Evolutionary conservation across 2,797 vertebrate genomes (phyloP), one percentile per base, ranked within the genome.

Genomic region (Dromococcyx pavoninus): DNA sequence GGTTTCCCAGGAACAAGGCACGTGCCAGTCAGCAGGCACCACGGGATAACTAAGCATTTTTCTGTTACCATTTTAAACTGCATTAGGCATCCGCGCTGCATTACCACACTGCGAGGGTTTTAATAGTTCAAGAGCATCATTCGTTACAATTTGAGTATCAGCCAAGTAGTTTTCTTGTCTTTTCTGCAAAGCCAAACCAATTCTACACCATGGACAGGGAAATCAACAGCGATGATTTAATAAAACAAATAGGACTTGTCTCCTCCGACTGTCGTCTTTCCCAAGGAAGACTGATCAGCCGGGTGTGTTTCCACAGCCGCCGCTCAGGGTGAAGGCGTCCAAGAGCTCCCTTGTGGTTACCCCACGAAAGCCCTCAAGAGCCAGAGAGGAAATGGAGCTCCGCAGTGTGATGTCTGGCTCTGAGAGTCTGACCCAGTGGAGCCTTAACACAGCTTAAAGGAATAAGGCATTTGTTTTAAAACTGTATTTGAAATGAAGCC

Each of bases 361-460:
- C 75, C 82, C 80, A 86, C 21, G 2, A 64, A 78, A 88, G 56
- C 76, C 91, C 91, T 79, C 39, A 56, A 91, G 93, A 95, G 86
- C 93, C 93, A 60, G 91, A 74, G 84, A 88, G 91, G 90, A 91
- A 96, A 88, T 60, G 51, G 81, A 83, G 66, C 94, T 86, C 83
- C 86, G 89, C n/a, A 10, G 22, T 32, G 35, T 5, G 28, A 86
- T 93, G 86, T 91, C 93, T 89, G 77, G n/a, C 58, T 78, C 91
- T 86, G 76, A 53, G 46, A 60, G 58, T 83, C 94, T 96, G 27
- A 5, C 83, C 88, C 90, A 43, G 82, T 11, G 56, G 70, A 92
- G 76, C 86, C 85, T 93, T 89, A 75, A 48, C 23, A 2, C 2
- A 5, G 60, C 83, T 95, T 75, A 94, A 64, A 87, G 94, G 80